Evolutionary conservation across 2,888 invertebrate species (phyloP).

Genomic region (Escarpia spicata): DNA sequence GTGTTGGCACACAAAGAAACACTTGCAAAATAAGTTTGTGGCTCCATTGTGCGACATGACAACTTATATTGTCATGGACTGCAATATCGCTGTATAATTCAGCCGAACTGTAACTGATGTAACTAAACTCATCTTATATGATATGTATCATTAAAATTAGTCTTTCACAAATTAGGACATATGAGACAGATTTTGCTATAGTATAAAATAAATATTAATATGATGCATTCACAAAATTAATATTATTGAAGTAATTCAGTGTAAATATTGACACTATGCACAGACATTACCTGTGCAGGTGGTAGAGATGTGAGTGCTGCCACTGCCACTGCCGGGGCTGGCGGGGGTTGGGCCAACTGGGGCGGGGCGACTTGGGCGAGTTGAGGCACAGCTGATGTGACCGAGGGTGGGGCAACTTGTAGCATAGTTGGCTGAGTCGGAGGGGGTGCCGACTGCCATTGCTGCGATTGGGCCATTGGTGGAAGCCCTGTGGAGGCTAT

Average conservation of each 20-base stretch:
- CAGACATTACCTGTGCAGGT: background rate
- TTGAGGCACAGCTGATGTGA: conserved; percentile 8
- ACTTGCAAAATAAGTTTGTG: background rate
- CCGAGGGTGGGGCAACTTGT: background rate
- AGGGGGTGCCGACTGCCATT: conserved; percentile 82
- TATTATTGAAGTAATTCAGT: background rate
- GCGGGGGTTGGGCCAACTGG: background rate
- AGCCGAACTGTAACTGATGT: background rate
- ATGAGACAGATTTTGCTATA: too few species aligned
- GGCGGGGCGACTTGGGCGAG: conserved; percentile 18
- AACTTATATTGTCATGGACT: background rate
- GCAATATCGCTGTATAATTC: background rate
- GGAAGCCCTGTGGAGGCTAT: conserved; percentile 6
- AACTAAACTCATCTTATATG: background rate
- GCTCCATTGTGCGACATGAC: background rate
- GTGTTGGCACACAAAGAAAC: background rate
- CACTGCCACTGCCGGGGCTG: background rate
- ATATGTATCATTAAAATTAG: too few species aligned
- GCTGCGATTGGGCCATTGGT: conserved; percentile 67
- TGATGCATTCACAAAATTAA: background rate
- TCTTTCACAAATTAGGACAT: too few species aligned
- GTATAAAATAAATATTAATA: background rate
- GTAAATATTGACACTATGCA: background rate
- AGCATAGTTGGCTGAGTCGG: conserved; percentile 50
- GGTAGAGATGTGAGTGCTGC: background rate